Evolutionary conservation across 2,113 vertebrate species (phyloP).

Genomic region (Sorex araneus): DNA sequence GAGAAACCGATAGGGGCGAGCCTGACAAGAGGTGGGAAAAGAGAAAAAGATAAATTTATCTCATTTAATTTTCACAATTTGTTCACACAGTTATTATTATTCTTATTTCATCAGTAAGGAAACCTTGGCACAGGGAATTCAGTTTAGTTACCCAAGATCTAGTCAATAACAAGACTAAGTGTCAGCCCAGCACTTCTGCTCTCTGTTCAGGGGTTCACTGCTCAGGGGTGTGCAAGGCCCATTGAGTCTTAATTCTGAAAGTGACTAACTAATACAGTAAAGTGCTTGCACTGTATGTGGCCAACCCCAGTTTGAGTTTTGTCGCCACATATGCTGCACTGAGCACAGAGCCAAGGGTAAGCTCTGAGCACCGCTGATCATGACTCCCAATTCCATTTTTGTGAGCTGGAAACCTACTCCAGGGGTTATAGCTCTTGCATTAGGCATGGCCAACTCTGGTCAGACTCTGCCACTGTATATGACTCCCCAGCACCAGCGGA

Average conservation of each 20-base stretch:
- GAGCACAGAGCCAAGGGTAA: too few species aligned
- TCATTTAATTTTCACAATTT: neutral
- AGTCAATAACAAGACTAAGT: neutral
- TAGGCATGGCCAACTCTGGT: too few species aligned
- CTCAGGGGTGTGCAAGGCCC: neutral
- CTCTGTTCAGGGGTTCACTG: conserved; percentile 6
- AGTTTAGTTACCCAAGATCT: neutral
- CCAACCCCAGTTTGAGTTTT: too few species aligned
- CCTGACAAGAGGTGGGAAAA: neutral
- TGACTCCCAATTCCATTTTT: too few species aligned
- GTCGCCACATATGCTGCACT: too few species aligned
- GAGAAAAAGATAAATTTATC: neutral
- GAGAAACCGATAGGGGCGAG: neutral
- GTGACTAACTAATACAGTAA: too few species aligned
- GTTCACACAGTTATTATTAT: neutral
- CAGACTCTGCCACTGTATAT: too few species aligned
- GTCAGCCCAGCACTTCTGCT: neutral
- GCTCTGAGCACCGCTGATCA: too few species aligned
- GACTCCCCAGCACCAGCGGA: too few species aligned
- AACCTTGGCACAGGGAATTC: neutral
- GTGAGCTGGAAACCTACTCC: too few species aligned
- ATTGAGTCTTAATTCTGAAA: neutral
- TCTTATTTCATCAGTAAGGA: conserved; percentile 30
- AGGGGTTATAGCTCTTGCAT: too few species aligned
- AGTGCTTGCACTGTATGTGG: too few species aligned